Evolutionary conservation across 2,888 invertebrate genomes (phyloP).

Genomic region (Epinotia nisella): DNA sequence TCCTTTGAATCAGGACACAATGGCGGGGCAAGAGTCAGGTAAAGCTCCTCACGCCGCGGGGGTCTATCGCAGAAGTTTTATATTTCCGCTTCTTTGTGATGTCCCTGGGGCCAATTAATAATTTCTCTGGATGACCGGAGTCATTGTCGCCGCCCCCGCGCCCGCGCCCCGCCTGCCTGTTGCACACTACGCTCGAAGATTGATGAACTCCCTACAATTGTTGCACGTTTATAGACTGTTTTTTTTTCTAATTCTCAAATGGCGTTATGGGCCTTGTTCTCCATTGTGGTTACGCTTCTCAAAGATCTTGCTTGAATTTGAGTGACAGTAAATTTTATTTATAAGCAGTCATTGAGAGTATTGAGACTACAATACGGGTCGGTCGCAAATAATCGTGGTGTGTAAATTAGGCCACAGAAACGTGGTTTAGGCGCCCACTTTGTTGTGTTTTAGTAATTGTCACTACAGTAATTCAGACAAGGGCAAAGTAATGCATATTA

Average conservation of each 20-base stretch:
- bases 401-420: conserved; percentile 1
- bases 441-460: conserved; percentile 5
- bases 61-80: conserved; percentile 80
- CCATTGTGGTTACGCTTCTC: conserved; percentile 51
- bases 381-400: conserved; percentile 7
- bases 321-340: conserved; percentile 42
- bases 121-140: conserved; percentile 83
- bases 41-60: conserved; percentile 78
- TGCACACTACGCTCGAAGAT: conserved; percentile 77
- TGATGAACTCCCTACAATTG: conserved; percentile 81
- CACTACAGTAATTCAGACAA: not conserved
- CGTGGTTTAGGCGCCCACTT: conserved; percentile 19
- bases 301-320: conserved; percentile 42
- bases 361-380: conserved; percentile 26
- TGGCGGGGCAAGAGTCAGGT: conserved; percentile 84
- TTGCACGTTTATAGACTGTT: conserved; percentile 79
- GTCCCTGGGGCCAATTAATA: conserved; percentile 79
- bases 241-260: conserved; percentile 63
- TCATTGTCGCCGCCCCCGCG: conserved; percentile 70
- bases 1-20: conserved; percentile 78
- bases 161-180: conserved; percentile 61
- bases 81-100: conserved; percentile 84
- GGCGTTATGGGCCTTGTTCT: conserved; percentile 55
- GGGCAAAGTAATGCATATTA: not conserved
- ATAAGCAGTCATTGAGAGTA: conserved; percentile 38